Conservation (phyloP, 2,113 vertebrate species). For the pig (Sus scrofa) region DNA sequence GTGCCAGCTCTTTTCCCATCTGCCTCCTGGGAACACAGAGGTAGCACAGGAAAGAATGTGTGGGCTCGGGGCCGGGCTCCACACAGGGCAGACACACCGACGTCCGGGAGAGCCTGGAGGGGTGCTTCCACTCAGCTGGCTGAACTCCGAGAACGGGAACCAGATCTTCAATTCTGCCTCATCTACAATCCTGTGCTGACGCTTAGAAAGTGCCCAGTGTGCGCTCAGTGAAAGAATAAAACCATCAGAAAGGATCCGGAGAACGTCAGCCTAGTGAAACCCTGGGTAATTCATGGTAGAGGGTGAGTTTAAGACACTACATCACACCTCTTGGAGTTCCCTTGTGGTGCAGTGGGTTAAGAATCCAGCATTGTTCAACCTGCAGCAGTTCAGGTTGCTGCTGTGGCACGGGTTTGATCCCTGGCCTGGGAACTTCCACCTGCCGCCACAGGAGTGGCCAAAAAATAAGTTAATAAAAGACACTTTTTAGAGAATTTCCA, state of each 20-base stretch:
- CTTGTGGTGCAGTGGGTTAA: too few species aligned
- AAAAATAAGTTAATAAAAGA: background rate
- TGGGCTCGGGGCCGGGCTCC: accelerated
- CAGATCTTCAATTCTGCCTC: background rate
- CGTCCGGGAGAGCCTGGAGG: accelerated
- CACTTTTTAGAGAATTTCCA: background rate
- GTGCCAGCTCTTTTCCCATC: background rate
- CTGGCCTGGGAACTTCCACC: too few species aligned
- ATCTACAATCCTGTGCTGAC: background rate
- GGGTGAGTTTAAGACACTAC: background rate
- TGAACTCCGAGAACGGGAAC: background rate
- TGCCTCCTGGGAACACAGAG: background rate
- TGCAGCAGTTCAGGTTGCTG: too few species aligned
- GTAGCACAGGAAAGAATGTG: background rate
- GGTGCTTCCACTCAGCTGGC: background rate
- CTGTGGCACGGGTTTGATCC: too few species aligned
- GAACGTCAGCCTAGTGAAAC: background rate
- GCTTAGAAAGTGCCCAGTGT: background rate
- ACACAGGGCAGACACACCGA: too few species aligned
- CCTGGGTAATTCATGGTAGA: background rate
- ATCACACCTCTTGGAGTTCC: background rate
- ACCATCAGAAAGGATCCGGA: too few species aligned
- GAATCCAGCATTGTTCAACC: too few species aligned
- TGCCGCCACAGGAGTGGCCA: too few species aligned
- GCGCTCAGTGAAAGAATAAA: accelerated